Evolutionary conservation across 2,113 vertebrate genomes (phyloP).

Genomic region (Scophthalmus maximus): DNA sequence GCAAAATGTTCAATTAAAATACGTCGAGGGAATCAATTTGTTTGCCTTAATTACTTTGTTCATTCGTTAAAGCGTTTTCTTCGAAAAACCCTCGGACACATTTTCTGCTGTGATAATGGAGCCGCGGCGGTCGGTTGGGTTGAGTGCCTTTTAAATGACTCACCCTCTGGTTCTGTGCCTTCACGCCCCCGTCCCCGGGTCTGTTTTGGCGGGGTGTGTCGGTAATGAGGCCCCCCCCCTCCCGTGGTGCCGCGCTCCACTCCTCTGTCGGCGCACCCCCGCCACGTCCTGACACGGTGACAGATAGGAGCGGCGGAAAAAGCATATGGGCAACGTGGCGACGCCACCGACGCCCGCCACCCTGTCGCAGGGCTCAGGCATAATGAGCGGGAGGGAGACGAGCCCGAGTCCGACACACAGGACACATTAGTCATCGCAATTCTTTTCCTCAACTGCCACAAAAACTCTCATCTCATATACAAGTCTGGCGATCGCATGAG

Average conservation of each 20-base stretch:
- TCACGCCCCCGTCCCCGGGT: slow-evolving; percentile 51
- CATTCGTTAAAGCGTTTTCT: slow-evolving; percentile 74
- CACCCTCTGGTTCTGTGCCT: slow-evolving; percentile 72
- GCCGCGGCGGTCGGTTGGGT: slow-evolving; percentile 47
- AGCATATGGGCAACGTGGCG: slow-evolving; percentile 76
- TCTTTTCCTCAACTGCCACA: slow-evolving; percentile 57
- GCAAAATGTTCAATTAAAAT: slow-evolving; percentile 68
- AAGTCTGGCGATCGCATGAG: slow-evolving; percentile 31
- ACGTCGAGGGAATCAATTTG: slow-evolving; percentile 67
- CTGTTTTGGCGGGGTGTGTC: slow-evolving; percentile 63
- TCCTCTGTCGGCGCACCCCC: slow-evolving; percentile 72
- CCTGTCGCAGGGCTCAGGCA: slow-evolving; percentile 67
- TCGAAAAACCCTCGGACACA: slow-evolving; percentile 65
- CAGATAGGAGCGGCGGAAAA: slow-evolving; percentile 77
- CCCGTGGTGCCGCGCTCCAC: slow-evolving; percentile 69
- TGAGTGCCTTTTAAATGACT: slow-evolving; percentile 76
- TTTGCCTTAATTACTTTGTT: slow-evolving; percentile 79
- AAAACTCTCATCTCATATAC: slow-evolving; percentile 31
- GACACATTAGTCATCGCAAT: slow-evolving; percentile 67
- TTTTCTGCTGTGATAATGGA: slow-evolving; percentile 71
- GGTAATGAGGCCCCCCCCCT: slow-evolving; percentile 78
- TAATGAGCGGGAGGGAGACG: slow-evolving; percentile 71
- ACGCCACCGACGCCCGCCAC: slow-evolving; percentile 70
- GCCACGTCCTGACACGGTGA: slow-evolving; percentile 78
- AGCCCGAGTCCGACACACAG: slow-evolving; percentile 50